Base-by-base conservation (phyloP, 2,113 vertebrate genomes). In the Rhodinocichla rosea region DNA sequence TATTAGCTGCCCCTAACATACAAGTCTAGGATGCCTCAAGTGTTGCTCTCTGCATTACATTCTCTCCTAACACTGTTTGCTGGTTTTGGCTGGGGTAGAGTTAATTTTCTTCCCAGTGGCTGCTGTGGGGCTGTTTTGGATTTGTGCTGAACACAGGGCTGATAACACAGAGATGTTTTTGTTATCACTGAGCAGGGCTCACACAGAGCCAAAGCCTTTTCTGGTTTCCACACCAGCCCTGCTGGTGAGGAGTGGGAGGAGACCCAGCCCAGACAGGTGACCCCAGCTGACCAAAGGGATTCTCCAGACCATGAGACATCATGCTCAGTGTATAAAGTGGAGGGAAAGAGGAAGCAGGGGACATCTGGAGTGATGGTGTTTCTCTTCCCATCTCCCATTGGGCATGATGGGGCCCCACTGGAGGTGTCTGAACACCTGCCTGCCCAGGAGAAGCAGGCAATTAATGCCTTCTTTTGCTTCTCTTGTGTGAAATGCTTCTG, bases 311-410 rank as follows among this genome's bases (percentile, higher is more conserved):
- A 2, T 30, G 15, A 4, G 20, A 20, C 24, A 57, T 0, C 40
- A 13, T 20, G 30, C 10, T 65, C 42, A 49, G 42, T 0, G 3
- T 24, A 40, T 6, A 30, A 47, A 65, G 42, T 1, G 13, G 0
- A 10, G n/a, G 13, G 10, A 35, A 50, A 9, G 2, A 1, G 9
- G 30, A 30, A 30, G 23, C 8, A 20, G 19, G 30, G 13, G 19
- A 13, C 5, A 13, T 40, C 30, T 57, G 60, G 6, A 30, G 15
- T 40, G 35, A 11, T 30, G 42, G 7, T 0, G 1, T 70, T 74
- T 28, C 5, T 64, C 23, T 30, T 56, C 19, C 24, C 35, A 24
- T 0, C 0, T 47, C 33, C 6, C 2, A 1, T 1, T 62, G 37
- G 32, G 10, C 4, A 4, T 20, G 59, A 40, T 20, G 15, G 12